Conservation (phyloP, 2,797 vertebrate genomes). For the Parauchenoglanis punctatus region DNA sequence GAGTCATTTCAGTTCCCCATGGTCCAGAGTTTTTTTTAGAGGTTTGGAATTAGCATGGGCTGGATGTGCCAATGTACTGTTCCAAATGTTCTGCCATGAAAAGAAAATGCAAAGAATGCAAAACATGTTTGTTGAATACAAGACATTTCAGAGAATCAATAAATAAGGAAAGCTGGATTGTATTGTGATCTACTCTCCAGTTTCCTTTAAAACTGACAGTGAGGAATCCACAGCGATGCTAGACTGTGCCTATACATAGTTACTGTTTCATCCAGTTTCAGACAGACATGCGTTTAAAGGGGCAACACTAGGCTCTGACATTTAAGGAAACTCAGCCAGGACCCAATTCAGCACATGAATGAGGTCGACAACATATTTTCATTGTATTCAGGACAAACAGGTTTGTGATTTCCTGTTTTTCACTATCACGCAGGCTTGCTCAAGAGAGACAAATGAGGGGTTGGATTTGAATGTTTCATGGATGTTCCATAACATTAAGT, state of each 20-base stretch:
- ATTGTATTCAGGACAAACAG: not conserved
- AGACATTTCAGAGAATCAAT: not conserved
- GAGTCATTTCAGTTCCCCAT: slow-evolving; percentile 1
- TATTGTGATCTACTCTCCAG: not conserved
- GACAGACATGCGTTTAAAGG: not conserved
- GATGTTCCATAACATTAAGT: not conserved
- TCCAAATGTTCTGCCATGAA: slow-evolving; percentile 2
- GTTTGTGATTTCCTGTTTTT: not conserved
- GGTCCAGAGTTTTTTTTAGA: not conserved
- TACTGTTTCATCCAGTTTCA: not conserved
- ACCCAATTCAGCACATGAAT: not conserved
- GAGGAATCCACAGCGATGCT: not conserved
- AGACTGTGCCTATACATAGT: not conserved
- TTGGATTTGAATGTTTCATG: too few species aligned
- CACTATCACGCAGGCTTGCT: not conserved
- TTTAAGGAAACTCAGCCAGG: not conserved
- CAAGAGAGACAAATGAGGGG: not conserved
- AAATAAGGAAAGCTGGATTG: not conserved
- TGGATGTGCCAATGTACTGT: not conserved
- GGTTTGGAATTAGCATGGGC: not conserved
- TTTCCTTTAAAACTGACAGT: not conserved
- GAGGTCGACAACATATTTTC: not conserved
- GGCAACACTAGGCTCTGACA: not conserved
- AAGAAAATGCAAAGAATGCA: not conserved
- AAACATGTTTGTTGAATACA: not conserved